Evolutionary conservation across 2,888 invertebrate species (phyloP).

Genomic region (Escarpia spicata): DNA sequence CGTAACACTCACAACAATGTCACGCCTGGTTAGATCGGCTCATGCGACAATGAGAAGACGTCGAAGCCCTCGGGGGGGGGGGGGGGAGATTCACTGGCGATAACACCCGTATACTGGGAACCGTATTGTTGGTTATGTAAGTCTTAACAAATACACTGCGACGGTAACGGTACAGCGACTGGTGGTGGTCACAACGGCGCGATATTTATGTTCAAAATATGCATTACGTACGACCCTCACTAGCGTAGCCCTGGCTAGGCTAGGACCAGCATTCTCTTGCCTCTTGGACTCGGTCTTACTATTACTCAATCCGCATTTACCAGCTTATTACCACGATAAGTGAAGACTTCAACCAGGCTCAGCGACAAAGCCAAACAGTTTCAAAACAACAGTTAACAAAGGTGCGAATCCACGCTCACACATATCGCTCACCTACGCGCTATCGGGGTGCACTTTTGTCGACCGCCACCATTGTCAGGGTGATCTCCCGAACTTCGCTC

Average conservation of each 20-base stretch:
- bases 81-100: neutral
- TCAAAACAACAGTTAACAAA: neutral
- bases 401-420: neutral
- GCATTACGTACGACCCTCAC: too few relatives aligned
- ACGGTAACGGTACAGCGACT: too few relatives aligned
- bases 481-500: constrained; percentile 16
- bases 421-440: neutral
- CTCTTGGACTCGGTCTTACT: neutral
- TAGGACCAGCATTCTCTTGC: neutral
- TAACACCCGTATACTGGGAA: neutral
- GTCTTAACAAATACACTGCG: too few relatives aligned
- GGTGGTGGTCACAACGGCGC: too few relatives aligned
- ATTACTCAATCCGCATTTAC: neutral
- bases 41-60: neutral
- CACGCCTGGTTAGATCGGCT: neutral
- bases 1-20: neutral
- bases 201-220: too few relatives aligned
- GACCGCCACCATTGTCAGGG: constrained; percentile 10
- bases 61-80: neutral
- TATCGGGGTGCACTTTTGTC: neutral
- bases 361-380: neutral
- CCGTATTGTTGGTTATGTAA: neutral
- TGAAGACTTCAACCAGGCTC: neutral
- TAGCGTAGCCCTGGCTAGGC: neutral
- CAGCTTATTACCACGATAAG: neutral